Percentiles rank a stretch among this genome's conserved stretches.
Evolutionary conservation across 2,113 vertebrate genomes (phyloP).

Genomic region (Salvelinus fontinalis): DNA sequence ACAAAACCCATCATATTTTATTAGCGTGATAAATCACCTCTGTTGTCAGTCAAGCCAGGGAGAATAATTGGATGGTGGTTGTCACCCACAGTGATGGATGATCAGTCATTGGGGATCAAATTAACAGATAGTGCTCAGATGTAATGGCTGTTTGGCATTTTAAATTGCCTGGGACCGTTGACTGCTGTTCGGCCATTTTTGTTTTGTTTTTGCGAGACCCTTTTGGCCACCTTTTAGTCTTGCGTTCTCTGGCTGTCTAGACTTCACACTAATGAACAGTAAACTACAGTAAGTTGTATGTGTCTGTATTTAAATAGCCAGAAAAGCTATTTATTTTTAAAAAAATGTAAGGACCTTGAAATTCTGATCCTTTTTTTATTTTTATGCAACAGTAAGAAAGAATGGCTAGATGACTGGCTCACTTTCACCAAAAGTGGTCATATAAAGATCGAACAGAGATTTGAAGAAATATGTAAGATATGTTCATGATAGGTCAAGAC

Average conservation of each 20-base stretch:
- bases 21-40: constrained; percentile 99
- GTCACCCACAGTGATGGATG: constrained; percentile 99
- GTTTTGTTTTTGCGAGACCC: constrained; percentile 78
- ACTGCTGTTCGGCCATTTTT: constrained; percentile 87
- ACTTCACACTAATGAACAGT: constrained; percentile 52
- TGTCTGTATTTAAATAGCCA: too few species aligned
- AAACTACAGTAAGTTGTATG: constrained; percentile 19
- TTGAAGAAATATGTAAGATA: constrained; percentile 30
- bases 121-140: constrained; percentile 99
- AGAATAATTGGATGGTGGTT: constrained; percentile 99
- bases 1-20: constrained; percentile 99
- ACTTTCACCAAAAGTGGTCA: not conserved
- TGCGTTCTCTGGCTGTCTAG: constrained; percentile 23
- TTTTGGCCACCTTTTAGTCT: constrained; percentile 30
- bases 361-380: too few species aligned
- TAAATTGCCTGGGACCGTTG: constrained; percentile 92
- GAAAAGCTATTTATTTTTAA: too few species aligned
- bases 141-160: constrained; percentile 99
- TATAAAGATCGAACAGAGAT: not conserved
- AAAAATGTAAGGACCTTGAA: too few species aligned
- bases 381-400: too few species aligned
- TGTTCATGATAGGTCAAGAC: constrained; percentile 1
- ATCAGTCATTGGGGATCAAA: constrained; percentile 99
- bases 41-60: constrained; percentile 99
- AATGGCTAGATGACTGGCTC: too few species aligned